Evolutionary conservation across 37 sponge, comb jelly and placozoan species (phyloP), one percentile per base, ranked within the genome.

Genomic region (Amphimedon queenslandica): DNA sequence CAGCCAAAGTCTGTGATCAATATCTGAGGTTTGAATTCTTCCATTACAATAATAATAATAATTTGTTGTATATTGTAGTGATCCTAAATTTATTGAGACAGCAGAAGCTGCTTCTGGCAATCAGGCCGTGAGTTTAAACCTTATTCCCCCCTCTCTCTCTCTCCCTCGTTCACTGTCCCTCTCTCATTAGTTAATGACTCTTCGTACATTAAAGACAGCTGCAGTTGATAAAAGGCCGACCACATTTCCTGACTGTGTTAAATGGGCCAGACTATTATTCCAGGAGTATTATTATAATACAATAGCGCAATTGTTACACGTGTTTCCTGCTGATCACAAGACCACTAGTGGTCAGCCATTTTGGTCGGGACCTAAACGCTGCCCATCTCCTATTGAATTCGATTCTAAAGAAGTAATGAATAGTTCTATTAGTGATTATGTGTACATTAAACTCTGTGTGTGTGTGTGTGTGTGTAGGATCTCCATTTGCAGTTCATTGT

Each of bases 281-380:
- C 81, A 93, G 66, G 95, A 91, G 31, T 77, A 91, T 56, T 97
- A 86, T 84, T 64, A 82, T 70, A 85, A 91, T 72, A 84, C 70
- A 36, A 93, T 97, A 18, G 80, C 83, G 1, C 98, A 97, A 72
- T 79, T 97, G 20, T 84, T 97, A 37, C 79, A 79, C 80, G 86
- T 73, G 63, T 97, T 97, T 73, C 98, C 98, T 35, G 61, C 89
- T 18, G 84, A 93, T 34, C 79, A 77, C 34, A 73, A 31, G 39
- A 97, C 94, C 8, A 74, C 75, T 13, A 63, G 81, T 8, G 94
- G 94, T 0, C 87, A 80, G 27, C 92, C 80, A 18, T 97, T 97
- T 71, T 97, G 98, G 98, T 97, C 98, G 3, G 98, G 98, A 1
- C 94, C 92, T 31, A 97, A 97, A 86, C 58, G 94, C 0, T 93